phyloP scores from a whole-genome alignment of 1,140 invertebrate species.

The Anoplolepis gracilipes region DNA sequence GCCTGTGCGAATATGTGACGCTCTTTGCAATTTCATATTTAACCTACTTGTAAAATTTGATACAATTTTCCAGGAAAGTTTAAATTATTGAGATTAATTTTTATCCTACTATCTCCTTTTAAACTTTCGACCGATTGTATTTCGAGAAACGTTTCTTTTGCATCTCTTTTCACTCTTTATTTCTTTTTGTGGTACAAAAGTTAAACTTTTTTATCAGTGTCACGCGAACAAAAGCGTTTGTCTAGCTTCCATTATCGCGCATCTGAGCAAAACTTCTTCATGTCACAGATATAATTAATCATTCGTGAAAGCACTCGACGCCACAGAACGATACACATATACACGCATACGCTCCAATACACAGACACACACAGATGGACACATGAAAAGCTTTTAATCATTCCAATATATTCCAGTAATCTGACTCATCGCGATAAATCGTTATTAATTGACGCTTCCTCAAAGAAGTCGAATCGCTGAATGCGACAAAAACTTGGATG shows the following conservation, averaged over 20 bases:
- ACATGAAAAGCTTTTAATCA: slow-evolving; percentile 39
- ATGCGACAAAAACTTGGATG: slow-evolving; percentile 45
- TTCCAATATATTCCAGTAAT: slow-evolving; percentile 33
- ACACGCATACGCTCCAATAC: background rate
- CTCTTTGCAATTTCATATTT: slow-evolving; percentile 3
- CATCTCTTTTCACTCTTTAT: background rate
- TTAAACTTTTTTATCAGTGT: slow-evolving; percentile 49
- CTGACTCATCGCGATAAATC: slow-evolving; percentile 62
- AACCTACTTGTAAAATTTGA: slow-evolving; percentile 14
- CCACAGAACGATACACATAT: background rate
- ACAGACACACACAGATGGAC: background rate
- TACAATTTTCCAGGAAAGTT: background rate
- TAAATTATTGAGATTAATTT: slow-evolving; percentile 11
- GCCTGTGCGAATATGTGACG: slow-evolving; percentile 39
- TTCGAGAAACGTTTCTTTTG: slow-evolving; percentile 17
- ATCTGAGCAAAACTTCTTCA: slow-evolving; percentile 60
- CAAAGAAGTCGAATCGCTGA: slow-evolving; percentile 61
- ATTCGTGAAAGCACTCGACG: slow-evolving; percentile 39
- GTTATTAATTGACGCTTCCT: slow-evolving; percentile 47
- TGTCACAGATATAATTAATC: slow-evolving; percentile 58
- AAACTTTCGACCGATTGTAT: slow-evolving; percentile 3
- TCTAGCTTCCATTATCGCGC: slow-evolving; percentile 55
- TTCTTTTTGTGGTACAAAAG: background rate
- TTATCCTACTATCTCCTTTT: background rate
- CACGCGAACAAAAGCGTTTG: slow-evolving; percentile 48